Evolutionary conservation across 2,113 vertebrate species (phyloP), one percentile per base, ranked within the genome.

Genomic region (Brachyistius frenatus): DNA sequence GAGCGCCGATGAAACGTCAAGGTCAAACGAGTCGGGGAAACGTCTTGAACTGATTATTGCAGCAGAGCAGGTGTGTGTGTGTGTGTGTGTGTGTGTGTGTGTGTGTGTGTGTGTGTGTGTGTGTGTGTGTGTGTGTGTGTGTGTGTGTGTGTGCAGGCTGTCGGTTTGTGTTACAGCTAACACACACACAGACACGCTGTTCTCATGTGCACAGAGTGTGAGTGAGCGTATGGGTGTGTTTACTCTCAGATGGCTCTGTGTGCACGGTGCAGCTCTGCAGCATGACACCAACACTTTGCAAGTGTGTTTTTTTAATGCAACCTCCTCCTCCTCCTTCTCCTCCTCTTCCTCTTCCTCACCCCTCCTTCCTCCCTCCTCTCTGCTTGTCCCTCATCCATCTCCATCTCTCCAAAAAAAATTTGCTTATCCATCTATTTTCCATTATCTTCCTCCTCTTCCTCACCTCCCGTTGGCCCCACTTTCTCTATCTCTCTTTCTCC

Each of bases 211-310:
- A 50, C 5, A 37, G 1, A 62, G 31, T 46, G 66, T 76, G 47
- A 49, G 41, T 14, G 63, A 78, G 57, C 60, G 75, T 82, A 77
- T 67, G 80, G 55, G 62, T 78, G 76, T 79, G 70, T 83, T 89
- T 80, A 80, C 72, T 85, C 64, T 73, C n/a, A 7, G 62, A 7
- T 53, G 4, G 44, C 56, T 32, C 15, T 62, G 78, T 74, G 65
- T 69, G 49, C 53, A 6, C 69, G 3, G 66, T 85, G 75, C 72
- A 86, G 70, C 76, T 81, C 81, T 83, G 76, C 86, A 83, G 76
- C 70, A 66, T 37, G 33, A 69, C 67, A 85, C 36, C 46, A 80
- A 80, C 84, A 76, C 58, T 58, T 23, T 8, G 61, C 66, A 78
- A 81, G 85, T 77, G 71, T 56, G 71, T 56, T 69, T 83, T 83